Evolutionary conservation across 2,888 invertebrate species (phyloP), one percentile per base, ranked within the genome.

Genomic region (Polydesmus complanatus): DNA sequence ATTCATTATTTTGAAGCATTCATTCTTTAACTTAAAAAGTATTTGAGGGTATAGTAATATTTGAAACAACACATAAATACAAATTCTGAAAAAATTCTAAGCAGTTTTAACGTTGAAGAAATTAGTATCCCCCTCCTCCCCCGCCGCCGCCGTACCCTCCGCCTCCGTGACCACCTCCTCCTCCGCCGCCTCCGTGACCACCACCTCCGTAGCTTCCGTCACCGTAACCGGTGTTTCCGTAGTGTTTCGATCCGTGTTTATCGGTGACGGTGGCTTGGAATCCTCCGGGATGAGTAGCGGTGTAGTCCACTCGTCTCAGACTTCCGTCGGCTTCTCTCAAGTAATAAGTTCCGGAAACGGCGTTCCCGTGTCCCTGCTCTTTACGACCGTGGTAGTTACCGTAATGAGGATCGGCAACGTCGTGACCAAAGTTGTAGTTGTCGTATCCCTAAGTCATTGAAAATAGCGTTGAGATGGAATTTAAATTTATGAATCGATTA

Each of bases 221-320:
- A n/a, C 56, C 56, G 14, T 56, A 56, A 27, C 56, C 56, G 26
- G 56, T 56, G 27, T 56, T 27, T 11, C 56, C 56, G 37, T 56
- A 56, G 5, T 21, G 21, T 25, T 56, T 56, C 11, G 22, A n/a
- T 3, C 53, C 53, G 23, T 53, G 2, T 19, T 53, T 53, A 25
- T 53, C 53, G 2, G 53, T 53, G 22, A 53, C 21, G 19, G 53
- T 53, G n/a, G 53, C 53, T 25, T 22, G 22, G 53, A 53, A 53
- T 53, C 53, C 53, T 3, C 53, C 53, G 23, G 53, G 53, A 8
- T 53, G 53, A 19, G 22, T 25, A 21, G 53, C 53, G 2, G 53
- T 53, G 21, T 53, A 53, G 22, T 53, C 53, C 18, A 53, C 53
- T 53, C 53, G 19, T 22, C 53, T 22, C 22, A 53, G 22, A 25